Evolutionary conservation across 2,888 invertebrate species (phyloP).

Genomic region (Nebria brevicollis): DNA sequence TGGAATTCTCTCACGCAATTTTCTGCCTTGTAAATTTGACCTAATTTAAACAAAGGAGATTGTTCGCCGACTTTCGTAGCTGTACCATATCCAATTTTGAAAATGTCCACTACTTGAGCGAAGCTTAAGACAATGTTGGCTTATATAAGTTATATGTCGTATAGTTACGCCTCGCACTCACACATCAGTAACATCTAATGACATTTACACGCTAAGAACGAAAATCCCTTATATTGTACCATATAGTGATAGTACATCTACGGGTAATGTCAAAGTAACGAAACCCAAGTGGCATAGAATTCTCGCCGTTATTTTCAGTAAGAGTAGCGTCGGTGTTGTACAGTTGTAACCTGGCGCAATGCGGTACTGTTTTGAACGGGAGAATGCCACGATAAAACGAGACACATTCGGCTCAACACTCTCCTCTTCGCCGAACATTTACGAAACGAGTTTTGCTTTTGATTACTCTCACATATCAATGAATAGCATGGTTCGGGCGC

Average conservation of each 20-base stretch:
- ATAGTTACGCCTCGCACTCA: constrained; percentile 18
- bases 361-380: constrained; percentile 50
- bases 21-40: not conserved
- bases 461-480: constrained; percentile 48
- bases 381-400: constrained; percentile 44
- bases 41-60: not conserved
- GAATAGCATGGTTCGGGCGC: constrained; percentile 26
- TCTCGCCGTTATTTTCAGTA: constrained; percentile 49
- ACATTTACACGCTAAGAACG: constrained; percentile 49
- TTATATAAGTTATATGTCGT: not conserved
- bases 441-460: constrained; percentile 28
- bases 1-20: not conserved
- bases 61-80: not conserved
- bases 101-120: constrained; percentile 4
- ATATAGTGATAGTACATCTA: constrained; percentile 50
- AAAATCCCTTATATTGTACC: constrained; percentile 50
- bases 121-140: not conserved
- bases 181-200: constrained; percentile 49
- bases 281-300: constrained; percentile 39
- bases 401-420: constrained; percentile 44
- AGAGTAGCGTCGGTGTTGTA: constrained; percentile 50
- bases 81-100: constrained; percentile 13
- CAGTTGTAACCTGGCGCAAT: constrained; percentile 50
- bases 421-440: constrained; percentile 33
- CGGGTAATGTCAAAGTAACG: constrained; percentile 49